Base-by-base conservation (phyloP, 2,113 vertebrate species). In the Cheilinus undulatus region DNA sequence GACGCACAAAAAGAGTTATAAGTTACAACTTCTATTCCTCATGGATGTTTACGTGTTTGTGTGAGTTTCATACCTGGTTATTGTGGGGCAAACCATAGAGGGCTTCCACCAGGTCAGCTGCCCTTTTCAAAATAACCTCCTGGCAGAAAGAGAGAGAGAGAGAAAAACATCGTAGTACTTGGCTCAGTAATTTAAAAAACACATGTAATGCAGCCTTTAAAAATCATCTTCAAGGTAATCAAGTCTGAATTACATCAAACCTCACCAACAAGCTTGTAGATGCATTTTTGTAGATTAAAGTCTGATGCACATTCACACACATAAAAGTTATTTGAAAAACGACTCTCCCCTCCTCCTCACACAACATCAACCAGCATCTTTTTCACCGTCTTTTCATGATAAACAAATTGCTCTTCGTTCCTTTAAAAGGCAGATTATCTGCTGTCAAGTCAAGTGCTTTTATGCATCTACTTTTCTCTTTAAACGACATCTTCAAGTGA, bases 91-190 rank as follows among this genome's bases (percentile, higher is more conserved):
- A 95, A 58, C 96, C 97, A 26, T 98, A 98, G 56, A 98, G 93
- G 10, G 97, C 96, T 90, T 98, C 97, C 27, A 98, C 96, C 79
- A 98, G 93, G 85, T 98, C 97, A 0, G 97, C 97, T 10, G 97
- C 97, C 80, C 97, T 92, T 90, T 98, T 98, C 66, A 98, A 93
- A 87, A 98, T 98, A 38, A 98, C 96, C 89, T 98, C 97, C 97
- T 98, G 48, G 53, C n/a, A 71, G 13, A 57, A 27, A 4, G 14
- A 42, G 17, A 36, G 8, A 2, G 13, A 17, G 40, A 71, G 2
- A 51, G 8, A 62, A 1, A 59, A 22, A 34, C 7, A 15, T 22
- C 4, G 7, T 1, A 26, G 28, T 20, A 48, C 43, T 10, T 2
- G 36, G 5, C 14, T 34, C 20, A 43, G 23, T 38, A 22, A 5